Conservation (phyloP, 2,113 vertebrate species). For the Mastomys natalensis region DNA sequence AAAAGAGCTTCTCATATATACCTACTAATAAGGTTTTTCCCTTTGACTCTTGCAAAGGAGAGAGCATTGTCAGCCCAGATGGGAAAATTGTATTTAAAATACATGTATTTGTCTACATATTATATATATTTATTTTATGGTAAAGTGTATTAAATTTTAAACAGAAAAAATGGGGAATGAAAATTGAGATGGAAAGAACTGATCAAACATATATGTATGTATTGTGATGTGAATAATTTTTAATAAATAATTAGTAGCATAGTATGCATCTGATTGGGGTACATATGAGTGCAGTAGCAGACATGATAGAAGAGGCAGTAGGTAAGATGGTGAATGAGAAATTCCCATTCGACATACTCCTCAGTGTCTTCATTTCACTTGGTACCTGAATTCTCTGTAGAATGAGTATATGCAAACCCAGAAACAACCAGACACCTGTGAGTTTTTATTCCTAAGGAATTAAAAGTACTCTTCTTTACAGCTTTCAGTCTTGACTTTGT, state of each 20-base stretch:
- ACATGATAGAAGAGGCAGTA: background rate
- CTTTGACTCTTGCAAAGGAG: background rate
- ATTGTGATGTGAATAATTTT: background rate
- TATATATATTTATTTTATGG: background rate
- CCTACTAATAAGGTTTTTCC: background rate
- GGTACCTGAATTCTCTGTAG: background rate
- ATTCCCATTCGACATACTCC: no score
- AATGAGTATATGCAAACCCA: background rate
- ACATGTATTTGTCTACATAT: background rate
- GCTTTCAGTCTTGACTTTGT: background rate
- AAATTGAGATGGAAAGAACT: background rate
- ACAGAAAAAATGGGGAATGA: background rate
- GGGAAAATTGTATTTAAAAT: background rate
- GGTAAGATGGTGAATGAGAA: background rate
- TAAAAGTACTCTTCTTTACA: background rate
- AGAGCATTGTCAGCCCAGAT: background rate
- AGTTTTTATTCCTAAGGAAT: background rate
- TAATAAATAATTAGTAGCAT: background rate
- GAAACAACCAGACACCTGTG: background rate
- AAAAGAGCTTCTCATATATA: background rate
- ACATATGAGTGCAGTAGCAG: background rate
- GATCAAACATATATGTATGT: background rate
- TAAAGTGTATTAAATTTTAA: background rate
- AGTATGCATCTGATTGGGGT: background rate
- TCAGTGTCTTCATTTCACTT: background rate